Conservation (phyloP, 2,797 vertebrate species). For the Leuciscus waleckii region DNA sequence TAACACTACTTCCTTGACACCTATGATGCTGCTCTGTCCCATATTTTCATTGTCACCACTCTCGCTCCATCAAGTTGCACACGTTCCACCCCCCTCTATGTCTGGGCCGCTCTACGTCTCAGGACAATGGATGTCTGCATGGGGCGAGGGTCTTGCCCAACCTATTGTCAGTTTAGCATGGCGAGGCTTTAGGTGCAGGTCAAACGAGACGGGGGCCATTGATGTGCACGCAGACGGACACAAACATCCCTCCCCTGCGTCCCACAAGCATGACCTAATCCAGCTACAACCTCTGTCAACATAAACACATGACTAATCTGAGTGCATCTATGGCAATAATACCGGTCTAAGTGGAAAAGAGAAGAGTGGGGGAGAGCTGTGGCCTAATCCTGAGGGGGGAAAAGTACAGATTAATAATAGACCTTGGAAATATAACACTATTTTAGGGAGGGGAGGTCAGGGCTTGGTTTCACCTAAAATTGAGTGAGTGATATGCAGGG, state of each 20-base stretch:
- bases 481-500: conserved; percentile 59
- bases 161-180: conserved; percentile 35
- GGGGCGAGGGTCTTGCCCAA: conserved; percentile 14
- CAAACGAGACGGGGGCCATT: conserved; percentile 20
- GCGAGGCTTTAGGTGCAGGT: conserved; percentile 33
- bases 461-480: conserved; percentile 59
- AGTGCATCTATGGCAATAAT: conserved; percentile 67
- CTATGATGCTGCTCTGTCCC: conserved; percentile 8
- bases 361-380: conserved; percentile 49
- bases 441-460: conserved; percentile 59
- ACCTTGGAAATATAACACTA: conserved; percentile 61
- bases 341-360: conserved; percentile 62
- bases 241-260: conserved; percentile 25
- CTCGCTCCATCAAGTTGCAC: background rate
- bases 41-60: conserved; percentile 16
- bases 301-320: conserved; percentile 70
- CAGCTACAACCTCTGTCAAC: conserved; percentile 67
- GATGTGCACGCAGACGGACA: conserved; percentile 31
- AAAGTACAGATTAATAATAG: conserved; percentile 64
- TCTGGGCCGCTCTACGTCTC: conserved; percentile 13
- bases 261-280: conserved; percentile 67
- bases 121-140: conserved; percentile 37
- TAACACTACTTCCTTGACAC: background rate
- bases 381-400: conserved; percentile 53
- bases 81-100: conserved; percentile 1